A percentile compares a stretch with the other conserved stretches of the same genome.
Evolutionary conservation across 1,140 invertebrate genomes (phyloP).

Genomic region (Capitella teleta): DNA sequence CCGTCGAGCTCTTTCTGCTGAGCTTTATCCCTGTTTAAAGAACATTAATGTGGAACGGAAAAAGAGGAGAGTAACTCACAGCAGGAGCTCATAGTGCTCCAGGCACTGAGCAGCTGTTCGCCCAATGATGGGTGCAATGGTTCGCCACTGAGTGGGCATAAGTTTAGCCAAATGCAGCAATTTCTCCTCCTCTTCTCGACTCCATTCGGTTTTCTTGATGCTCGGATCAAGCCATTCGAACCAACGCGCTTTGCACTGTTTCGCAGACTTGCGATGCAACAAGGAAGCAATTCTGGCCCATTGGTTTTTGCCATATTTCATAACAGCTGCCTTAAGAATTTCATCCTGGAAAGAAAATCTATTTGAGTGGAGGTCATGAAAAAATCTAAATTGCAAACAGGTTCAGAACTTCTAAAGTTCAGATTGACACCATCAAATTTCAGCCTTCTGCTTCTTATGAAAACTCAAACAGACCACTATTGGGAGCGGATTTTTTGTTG

Average conservation of each 20-base stretch:
- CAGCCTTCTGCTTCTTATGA: too few species aligned
- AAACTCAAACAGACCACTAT: too few species aligned
- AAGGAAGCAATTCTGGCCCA: conserved; percentile 99
- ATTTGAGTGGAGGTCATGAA: too few species aligned
- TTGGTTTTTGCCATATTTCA: conserved; percentile 99
- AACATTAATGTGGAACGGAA: neutral
- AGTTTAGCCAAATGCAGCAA: conserved; percentile 93
- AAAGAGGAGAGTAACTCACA: conserved; percentile 54
- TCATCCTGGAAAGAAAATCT: conserved; percentile 69
- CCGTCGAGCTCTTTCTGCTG: conserved; percentile 73
- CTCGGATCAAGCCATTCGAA: conserved; percentile 99
- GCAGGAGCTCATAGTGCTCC: conserved; percentile 89
- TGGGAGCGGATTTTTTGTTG: too few species aligned
- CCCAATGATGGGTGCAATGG: conserved; percentile 97
- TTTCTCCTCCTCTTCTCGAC: conserved; percentile 97
- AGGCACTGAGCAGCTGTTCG: conserved; percentile 96
- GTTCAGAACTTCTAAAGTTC: too few species aligned
- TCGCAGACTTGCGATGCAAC: conserved; percentile 95
- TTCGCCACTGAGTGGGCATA: conserved; percentile 99
- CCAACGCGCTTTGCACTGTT: conserved; percentile 98
- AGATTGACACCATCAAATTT: too few species aligned
- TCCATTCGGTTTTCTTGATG: conserved; percentile 99
- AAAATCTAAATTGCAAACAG: too few species aligned
- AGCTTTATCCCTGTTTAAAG: conserved; percentile 72
- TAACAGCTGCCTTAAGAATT: conserved; percentile 99